Conservation (phyloP, 2,113 vertebrate species). For the Phylloscopus trochilus region DNA sequence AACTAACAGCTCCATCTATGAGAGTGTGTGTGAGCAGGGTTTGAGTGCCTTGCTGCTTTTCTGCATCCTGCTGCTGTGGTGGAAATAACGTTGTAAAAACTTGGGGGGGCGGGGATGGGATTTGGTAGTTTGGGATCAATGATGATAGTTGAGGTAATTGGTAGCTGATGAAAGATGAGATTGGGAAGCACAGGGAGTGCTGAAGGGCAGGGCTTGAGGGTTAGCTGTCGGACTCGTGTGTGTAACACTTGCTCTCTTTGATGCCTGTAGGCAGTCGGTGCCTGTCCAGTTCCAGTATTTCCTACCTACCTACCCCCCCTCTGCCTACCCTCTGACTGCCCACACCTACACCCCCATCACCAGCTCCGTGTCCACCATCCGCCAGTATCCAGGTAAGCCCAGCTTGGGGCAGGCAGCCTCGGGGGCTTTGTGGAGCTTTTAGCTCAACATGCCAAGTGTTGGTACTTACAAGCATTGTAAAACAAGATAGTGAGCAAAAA, state of each 20-base stretch:
- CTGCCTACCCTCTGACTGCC: conserved; percentile 86
- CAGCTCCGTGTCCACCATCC: conserved; percentile 94
- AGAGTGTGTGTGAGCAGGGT: not conserved
- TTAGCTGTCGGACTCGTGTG: not conserved
- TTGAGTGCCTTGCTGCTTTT: not conserved
- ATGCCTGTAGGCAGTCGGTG: conserved; percentile 81
- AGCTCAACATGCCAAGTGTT: no score
- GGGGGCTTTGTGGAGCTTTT: rapidly evolving
- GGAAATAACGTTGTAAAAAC: not conserved
- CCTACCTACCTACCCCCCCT: conserved; percentile 88
- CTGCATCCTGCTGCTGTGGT: not conserved
- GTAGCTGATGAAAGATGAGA: not conserved
- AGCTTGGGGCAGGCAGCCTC: not conserved
- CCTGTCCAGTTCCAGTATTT: conserved; percentile 98
- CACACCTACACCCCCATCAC: conserved; percentile 97
- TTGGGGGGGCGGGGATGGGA: no score
- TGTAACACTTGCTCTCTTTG: conserved; percentile 7
- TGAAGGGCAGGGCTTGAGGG: not conserved
- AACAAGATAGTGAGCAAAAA: no score
- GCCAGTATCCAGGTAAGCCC: conserved; percentile 90
- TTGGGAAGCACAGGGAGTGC: not conserved
- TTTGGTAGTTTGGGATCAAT: not conserved
- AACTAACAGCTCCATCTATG: not conserved
- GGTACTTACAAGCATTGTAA: no score
- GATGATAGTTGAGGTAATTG: not conserved